Percentiles rank a stretch among this genome's conserved stretches.
phyloP scores from a whole-genome alignment of 2,113 vertebrate genomes.

The Crotalus helleri region DNA sequence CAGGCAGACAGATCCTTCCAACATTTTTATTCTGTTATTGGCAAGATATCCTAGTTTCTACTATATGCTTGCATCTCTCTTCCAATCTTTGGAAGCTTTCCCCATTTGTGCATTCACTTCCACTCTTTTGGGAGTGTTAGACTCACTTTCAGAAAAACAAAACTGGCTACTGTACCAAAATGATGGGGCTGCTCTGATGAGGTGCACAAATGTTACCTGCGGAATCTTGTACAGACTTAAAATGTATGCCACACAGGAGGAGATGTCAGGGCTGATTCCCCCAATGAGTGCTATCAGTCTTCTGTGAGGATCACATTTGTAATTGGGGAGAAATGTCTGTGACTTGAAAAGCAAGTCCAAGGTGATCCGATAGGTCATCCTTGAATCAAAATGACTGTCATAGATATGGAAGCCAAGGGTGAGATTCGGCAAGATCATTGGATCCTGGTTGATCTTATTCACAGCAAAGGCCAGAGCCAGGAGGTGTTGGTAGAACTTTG shows the following conservation, averaged over 20 bases:
- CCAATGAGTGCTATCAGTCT: background rate
- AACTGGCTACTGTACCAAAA: background rate
- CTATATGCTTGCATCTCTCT: background rate
- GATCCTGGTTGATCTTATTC: background rate
- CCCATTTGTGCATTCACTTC: background rate
- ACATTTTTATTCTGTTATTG: background rate
- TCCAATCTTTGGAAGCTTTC: background rate
- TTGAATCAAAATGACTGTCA: background rate
- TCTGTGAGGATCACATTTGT: background rate
- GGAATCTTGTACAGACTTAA: background rate
- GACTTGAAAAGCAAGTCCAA: background rate
- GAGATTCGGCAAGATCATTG: background rate
- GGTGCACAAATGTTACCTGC: background rate
- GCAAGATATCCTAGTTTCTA: background rate
- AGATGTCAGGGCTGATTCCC: background rate
- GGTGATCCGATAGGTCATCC: background rate
- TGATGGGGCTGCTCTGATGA: background rate
- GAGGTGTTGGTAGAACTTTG: background rate
- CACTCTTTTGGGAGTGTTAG: background rate
- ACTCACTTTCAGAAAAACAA: background rate
- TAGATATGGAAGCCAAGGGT: background rate
- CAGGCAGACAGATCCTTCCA: no score
- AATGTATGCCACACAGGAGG: background rate
- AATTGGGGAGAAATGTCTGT: background rate
- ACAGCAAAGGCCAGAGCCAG: background rate